Base-by-base conservation (phyloP, 1,140 invertebrate genomes). In the Cecropterus lyciades region DNA sequence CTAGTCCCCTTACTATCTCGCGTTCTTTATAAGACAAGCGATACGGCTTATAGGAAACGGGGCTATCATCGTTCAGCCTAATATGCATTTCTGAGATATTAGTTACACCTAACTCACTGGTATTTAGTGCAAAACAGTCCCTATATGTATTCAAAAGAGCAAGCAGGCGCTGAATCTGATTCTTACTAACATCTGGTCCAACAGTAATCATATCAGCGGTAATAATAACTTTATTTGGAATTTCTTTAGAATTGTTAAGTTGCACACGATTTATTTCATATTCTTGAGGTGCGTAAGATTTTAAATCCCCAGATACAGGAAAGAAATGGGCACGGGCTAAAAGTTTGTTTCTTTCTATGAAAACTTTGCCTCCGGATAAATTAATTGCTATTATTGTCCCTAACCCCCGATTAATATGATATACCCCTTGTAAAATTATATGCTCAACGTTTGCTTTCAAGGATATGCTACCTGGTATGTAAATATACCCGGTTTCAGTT, bases 41-140 rank as follows among this genome's bases (percentile, higher is more conserved):
- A 17, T 46, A 46, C 15, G 45, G 45, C 14, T 46, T 46, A 46
- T 46, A 46, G 8, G 45, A 14, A 17, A 46, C 45, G 14, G 45
- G 45, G 3, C 14, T 17, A 9, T 14, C 14, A 9, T 46, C 45
- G 10, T 16, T 6, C 16, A 46, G 45, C 16, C 17, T 46, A 16
- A 46, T 46, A 15, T 46, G 45, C 45, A 46, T 46, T 10, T 46
- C 45, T 10, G 45, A 16, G 14, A 46, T 46, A 15, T 46, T 46
- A 9, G 45, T 46, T 16, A 8, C 8, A 0, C 45, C 45, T 17
- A 46, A 15, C 10, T 46, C 45, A 46, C 16, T 46, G 10, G 16
- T 16, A 17, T 46, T 15, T 16, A 46, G 15, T 46, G 45, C 45
- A 17, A 46, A 46, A 17, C 45, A 46, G 15, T 46, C 45, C 16